Conservation (phyloP, 30 jellyfish, hydroid and myxozoan species). For the Cassiopea andromeda region DNA sequence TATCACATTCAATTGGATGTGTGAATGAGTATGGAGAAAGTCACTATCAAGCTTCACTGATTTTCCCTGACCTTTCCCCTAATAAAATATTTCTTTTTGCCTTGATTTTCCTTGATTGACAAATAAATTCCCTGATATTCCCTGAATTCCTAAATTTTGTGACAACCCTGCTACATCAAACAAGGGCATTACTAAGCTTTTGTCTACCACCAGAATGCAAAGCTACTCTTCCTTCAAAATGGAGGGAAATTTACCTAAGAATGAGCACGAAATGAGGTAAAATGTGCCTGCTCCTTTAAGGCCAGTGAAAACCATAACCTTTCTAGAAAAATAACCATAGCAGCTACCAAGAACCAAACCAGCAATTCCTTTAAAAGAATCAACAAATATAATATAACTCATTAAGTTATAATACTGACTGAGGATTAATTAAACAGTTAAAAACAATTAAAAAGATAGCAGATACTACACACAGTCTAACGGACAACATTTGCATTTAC, state of each 20-base stretch:
- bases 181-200: no score
- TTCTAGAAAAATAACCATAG: constrained; percentile 25
- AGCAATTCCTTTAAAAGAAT: constrained; percentile 27
- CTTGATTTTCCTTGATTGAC: no score
- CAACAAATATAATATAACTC: not conserved
- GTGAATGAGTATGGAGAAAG: no score
- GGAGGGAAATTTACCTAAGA: constrained; percentile 11
- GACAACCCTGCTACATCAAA: no score
- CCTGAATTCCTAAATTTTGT: no score
- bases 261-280: constrained; percentile 50
- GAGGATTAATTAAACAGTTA: no score
- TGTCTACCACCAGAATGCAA: not conserved
- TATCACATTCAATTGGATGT: no score
- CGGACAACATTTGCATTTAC: no score
- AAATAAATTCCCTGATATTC: no score
- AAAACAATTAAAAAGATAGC: not conserved
- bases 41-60: no score
- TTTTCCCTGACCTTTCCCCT: no score
- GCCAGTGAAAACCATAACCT: not conserved
- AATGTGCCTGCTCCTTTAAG: constrained; percentile 56
- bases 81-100: no score
- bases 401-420: not conserved
- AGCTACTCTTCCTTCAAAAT: not conserved
- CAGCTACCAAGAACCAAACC: constrained; percentile 42
- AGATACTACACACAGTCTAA: not conserved